phyloP scores from a whole-genome alignment of 1,140 invertebrate species.

The Papilio polyxenes region DNA sequence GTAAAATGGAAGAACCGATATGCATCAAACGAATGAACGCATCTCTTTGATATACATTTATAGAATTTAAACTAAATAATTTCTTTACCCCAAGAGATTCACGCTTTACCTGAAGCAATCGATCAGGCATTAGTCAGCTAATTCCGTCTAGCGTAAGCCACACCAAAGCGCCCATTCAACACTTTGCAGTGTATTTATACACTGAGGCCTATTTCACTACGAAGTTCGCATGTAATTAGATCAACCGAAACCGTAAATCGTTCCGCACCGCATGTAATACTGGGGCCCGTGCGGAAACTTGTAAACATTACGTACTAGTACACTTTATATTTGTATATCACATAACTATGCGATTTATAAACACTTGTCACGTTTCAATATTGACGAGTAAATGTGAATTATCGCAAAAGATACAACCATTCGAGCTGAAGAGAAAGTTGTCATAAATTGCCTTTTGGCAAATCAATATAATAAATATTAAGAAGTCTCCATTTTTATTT shows the following conservation, averaged over 20 bases:
- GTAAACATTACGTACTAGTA: constrained; percentile 55
- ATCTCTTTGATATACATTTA: not conserved
- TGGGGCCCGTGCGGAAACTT: constrained; percentile 55
- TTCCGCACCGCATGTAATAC: constrained; percentile 64
- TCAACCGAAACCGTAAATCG: constrained; percentile 61
- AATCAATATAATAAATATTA: not conserved
- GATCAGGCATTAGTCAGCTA: constrained; percentile 18
- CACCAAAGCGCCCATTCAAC: constrained; percentile 48
- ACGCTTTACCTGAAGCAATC: not conserved
- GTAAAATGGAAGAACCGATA: not conserved
- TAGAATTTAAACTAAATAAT: not conserved
- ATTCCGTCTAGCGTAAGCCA: constrained; percentile 14
- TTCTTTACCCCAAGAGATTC: not conserved
- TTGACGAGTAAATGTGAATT: not conserved
- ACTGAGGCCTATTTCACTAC: constrained; percentile 52
- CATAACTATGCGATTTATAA: constrained; percentile 29
- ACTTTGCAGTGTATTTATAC: constrained; percentile 51
- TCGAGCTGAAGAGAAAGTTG: not conserved
- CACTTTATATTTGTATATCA: not conserved
- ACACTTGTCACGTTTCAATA: constrained; percentile 29
- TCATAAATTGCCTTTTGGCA: constrained; percentile 10
- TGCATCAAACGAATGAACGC: not conserved
- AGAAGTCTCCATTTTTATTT: not conserved
- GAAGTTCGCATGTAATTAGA: constrained; percentile 63
- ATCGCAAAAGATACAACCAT: not conserved